phyloP scores from a whole-genome alignment of 2,797 vertebrate genomes.

The Malurus splendens region DNA sequence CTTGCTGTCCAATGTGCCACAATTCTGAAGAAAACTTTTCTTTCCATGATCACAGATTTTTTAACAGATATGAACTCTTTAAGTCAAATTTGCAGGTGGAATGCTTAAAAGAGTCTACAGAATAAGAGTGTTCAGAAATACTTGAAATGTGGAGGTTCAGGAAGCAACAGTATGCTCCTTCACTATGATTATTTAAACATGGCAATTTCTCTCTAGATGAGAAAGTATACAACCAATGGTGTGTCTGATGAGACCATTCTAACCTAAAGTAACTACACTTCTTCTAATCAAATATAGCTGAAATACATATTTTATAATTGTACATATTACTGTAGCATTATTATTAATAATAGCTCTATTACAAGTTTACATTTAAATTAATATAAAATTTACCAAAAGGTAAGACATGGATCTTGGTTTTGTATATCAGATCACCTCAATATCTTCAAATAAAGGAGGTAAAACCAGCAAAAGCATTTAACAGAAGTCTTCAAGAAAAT shows the following conservation, averaged over 20 bases:
- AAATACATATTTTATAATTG: neutral
- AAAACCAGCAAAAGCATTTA: neutral
- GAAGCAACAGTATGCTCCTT: neutral
- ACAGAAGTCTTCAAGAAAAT: neutral
- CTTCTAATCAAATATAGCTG: neutral
- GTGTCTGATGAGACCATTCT: neutral
- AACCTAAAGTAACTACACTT: neutral
- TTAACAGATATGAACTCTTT: neutral
- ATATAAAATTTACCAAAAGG: neutral
- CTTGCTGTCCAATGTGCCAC: neutral
- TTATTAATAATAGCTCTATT: neutral
- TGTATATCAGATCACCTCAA: neutral
- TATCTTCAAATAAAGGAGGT: neutral
- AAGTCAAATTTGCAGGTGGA: neutral
- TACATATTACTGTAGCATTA: neutral
- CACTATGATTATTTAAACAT: neutral
- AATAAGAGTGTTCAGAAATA: neutral
- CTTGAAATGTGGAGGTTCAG: neutral
- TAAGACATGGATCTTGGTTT: neutral
- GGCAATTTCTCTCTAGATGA: neutral
- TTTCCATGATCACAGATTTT: neutral
- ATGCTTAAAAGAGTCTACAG: neutral
- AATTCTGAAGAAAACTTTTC: neutral
- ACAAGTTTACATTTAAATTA: neutral
- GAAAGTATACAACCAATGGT: neutral